Conservation (phyloP, 2,888 invertebrate genomes). For the Apocheima hispidaria region DNA sequence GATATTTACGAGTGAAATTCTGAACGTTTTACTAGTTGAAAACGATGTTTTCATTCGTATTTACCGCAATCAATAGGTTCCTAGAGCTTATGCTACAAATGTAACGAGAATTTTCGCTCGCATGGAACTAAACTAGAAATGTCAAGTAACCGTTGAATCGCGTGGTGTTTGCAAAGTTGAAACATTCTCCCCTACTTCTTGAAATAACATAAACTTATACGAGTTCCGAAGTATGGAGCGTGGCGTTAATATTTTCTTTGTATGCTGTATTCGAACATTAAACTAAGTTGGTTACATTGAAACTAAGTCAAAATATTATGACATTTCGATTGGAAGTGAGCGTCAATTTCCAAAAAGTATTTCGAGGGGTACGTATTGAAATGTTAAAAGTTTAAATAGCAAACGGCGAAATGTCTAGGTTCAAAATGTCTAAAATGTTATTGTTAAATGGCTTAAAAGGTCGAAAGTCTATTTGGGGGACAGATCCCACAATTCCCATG, state of each 20-base stretch:
- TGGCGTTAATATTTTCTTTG: neutral
- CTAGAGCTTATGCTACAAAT: conserved; percentile 16
- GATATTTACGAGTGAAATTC: conserved; percentile 2
- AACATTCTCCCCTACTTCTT: conserved; percentile 5
- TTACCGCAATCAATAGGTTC: conserved; percentile 18
- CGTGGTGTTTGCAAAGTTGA: conserved; percentile 10
- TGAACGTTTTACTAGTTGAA: conserved; percentile 3
- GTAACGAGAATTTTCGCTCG: conserved; percentile 9
- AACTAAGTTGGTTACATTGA: neutral
- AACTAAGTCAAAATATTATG: no score
- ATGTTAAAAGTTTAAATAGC: no score
- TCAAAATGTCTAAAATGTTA: no score
- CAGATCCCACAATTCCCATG: no score
- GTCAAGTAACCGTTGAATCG: conserved; percentile 4
- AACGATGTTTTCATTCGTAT: conserved; percentile 11
- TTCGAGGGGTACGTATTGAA: no score
- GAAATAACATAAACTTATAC: neutral
- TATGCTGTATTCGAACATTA: no score
- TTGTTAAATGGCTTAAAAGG: no score
- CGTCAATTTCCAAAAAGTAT: neutral
- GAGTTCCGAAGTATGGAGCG: neutral
- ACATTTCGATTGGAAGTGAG: no score
- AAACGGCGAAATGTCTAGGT: no score
- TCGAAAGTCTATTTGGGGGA: no score
- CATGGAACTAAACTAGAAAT: conserved; percentile 20